phyloP scores from a whole-genome alignment of 30 jellyfish, hydroid and myxozoan genomes.

The Aurelia sp. region DNA sequence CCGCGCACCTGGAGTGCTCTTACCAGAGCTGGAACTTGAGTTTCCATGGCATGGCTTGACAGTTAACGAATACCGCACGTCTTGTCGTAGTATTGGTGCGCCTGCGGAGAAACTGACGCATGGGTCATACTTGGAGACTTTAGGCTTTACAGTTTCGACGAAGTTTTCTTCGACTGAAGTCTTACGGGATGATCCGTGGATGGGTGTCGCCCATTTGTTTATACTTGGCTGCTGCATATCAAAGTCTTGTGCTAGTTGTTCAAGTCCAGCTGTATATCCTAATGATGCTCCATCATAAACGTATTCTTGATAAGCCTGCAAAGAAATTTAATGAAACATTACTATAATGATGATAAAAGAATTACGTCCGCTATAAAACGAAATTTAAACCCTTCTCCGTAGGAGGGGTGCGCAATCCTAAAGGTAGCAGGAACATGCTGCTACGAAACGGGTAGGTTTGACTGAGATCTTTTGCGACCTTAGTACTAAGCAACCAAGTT shows the following conservation, averaged over 20 bases:
- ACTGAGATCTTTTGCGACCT: too few relatives aligned
- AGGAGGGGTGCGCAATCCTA: too few relatives aligned
- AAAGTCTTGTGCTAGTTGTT: slow-evolving; percentile 74
- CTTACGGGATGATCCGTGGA: slow-evolving; percentile 61
- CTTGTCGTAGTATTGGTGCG: slow-evolving; percentile 75
- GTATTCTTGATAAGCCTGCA: slow-evolving; percentile 88
- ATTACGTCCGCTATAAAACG: too few relatives aligned
- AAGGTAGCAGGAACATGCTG: too few relatives aligned
- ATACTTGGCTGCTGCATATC: slow-evolving; percentile 96
- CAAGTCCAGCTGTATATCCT: slow-evolving; percentile 67
- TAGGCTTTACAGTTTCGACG: slow-evolving; percentile 18
- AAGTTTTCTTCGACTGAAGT: slow-evolving; percentile 50
- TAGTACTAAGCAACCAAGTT: too few relatives aligned
- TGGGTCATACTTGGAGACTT: slow-evolving; percentile 83
- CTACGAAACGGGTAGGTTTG: too few relatives aligned
- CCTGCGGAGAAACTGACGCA: slow-evolving; percentile 97
- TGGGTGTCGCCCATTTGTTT: slow-evolving; percentile 98
- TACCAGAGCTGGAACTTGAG: slow-evolving; percentile 84
- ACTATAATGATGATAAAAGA: too few relatives aligned
- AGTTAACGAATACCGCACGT: slow-evolving; percentile 51
- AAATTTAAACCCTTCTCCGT: too few relatives aligned
- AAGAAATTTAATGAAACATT: background rate
- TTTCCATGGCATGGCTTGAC: slow-evolving; percentile 52
- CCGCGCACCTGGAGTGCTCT: slow-evolving; percentile 79
- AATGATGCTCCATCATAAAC: slow-evolving; percentile 85